Evolutionary conservation across 1,140 invertebrate genomes (phyloP).

Genomic region (Phenacoccus solenopsis): DNA sequence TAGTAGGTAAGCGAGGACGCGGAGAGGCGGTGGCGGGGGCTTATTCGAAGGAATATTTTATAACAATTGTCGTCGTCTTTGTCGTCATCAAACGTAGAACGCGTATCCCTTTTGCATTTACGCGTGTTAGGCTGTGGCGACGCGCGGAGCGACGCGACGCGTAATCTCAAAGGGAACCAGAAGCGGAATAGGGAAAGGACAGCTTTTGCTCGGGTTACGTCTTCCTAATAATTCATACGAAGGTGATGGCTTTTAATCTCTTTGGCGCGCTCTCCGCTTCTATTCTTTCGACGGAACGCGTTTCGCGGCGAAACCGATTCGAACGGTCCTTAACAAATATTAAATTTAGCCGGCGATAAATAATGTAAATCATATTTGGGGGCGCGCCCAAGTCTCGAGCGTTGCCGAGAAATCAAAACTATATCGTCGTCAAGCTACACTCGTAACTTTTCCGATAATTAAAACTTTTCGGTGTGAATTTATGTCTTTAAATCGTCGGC

Average conservation of each 20-base stretch:
- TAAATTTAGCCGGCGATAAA: slow-evolving; percentile 9
- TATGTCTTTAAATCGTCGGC: not conserved
- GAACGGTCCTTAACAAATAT: not conserved
- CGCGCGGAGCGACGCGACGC: not conserved
- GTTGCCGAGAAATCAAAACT: slow-evolving; percentile 8
- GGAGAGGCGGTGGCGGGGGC: not conserved
- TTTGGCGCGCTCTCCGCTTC: not conserved
- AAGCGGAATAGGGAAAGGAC: not conserved
- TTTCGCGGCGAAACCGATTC: not conserved
- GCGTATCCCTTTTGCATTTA: not conserved
- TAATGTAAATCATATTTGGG: slow-evolving; percentile 15
- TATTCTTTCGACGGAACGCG: no score
- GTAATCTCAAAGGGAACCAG: slow-evolving; percentile 5
- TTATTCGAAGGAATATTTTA: not conserved
- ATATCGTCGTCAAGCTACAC: not conserved
- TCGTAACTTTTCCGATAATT: not conserved
- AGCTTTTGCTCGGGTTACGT: not conserved
- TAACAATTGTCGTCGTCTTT: not conserved
- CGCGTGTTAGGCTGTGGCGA: not conserved
- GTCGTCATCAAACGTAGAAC: slow-evolving; percentile 10
- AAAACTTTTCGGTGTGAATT: not conserved
- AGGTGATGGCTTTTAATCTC: slow-evolving; percentile 13
- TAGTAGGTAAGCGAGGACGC: not conserved
- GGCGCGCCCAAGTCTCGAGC: not conserved
- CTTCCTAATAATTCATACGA: slow-evolving; percentile 9